These are phyloP conservation scores for Drosophila auraria DNA, from an alignment of 1,140 invertebrate genomes.

Conservation along the genomic window DNA sequence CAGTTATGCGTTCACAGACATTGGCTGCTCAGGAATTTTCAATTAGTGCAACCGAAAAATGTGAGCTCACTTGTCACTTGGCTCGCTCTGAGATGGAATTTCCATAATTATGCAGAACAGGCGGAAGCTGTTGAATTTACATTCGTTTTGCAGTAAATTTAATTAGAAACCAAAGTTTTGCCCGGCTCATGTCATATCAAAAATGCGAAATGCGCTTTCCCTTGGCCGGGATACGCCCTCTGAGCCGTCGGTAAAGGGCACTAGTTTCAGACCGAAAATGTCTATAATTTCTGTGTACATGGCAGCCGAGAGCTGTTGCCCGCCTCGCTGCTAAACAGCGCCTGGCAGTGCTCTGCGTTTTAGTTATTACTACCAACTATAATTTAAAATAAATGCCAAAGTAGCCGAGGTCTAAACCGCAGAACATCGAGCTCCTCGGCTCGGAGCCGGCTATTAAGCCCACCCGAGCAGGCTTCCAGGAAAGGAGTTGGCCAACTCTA, in stretches of 20 bases:
- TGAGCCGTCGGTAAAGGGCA: conserved; percentile 43
- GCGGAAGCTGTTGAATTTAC: conserved; percentile 60
- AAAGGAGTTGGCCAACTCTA: conserved; percentile 9
- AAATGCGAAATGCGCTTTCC: conserved; percentile 32
- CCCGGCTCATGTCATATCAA: conserved; percentile 32
- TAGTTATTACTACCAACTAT: conserved; percentile 80
- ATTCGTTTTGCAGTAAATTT: conserved; percentile 61
- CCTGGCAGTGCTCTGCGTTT: conserved; percentile 52
- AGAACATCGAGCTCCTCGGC: conserved; percentile 50
- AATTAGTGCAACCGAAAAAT: conserved; percentile 69
- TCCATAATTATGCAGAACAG: conserved; percentile 73
- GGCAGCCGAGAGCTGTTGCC: conserved; percentile 40
- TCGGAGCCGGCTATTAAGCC: conserved; percentile 63
- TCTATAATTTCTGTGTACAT: conserved; percentile 75
- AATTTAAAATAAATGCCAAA: conserved; percentile 83
- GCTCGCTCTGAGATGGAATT: conserved; percentile 41
- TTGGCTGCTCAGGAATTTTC: conserved; percentile 65
- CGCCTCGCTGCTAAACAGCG: not conserved
- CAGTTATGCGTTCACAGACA: conserved; percentile 36
- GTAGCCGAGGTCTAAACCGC: conserved; percentile 75
- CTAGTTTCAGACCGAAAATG: conserved; percentile 51
- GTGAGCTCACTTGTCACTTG: conserved; percentile 42
- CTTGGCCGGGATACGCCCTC: not conserved
- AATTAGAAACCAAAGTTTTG: conserved; percentile 52
- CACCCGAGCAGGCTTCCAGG: conserved; percentile 26